phyloP scores from a whole-genome alignment of 2,888 invertebrate species.

The Euplagia quadripunctaria region DNA sequence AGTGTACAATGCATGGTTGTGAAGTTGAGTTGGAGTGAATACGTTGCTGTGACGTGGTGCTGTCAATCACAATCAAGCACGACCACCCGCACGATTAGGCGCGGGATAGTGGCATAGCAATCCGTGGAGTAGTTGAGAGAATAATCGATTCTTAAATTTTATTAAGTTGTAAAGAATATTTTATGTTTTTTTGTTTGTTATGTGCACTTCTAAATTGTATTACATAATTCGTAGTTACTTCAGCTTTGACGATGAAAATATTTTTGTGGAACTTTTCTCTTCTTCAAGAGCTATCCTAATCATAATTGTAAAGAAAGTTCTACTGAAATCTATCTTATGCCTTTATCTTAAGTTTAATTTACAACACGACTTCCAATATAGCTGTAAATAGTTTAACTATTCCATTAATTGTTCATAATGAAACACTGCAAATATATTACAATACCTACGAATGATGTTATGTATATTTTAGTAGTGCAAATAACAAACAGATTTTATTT shows the following conservation, averaged over 20 bases:
- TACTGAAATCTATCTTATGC: not conserved
- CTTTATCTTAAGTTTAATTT: too few relatives aligned
- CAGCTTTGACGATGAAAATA: not conserved
- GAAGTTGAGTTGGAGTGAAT: conserved; percentile 44
- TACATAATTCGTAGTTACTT: not conserved
- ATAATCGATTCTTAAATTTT: not conserved
- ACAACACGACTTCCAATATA: too few relatives aligned
- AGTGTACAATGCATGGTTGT: conserved; percentile 32
- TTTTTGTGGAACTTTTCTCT: not conserved
- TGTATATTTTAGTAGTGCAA: too few relatives aligned
- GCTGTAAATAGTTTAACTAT: too few relatives aligned
- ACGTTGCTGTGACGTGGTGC: conserved; percentile 75
- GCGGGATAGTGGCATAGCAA: conserved; percentile 56
- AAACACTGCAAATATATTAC: too few relatives aligned
- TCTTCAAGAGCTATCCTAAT: not conserved
- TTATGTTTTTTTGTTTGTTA: not conserved
- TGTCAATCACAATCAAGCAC: conserved; percentile 86
- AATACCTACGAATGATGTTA: too few relatives aligned
- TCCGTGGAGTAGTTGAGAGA: conserved; percentile 55
- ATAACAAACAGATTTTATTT: too few relatives aligned
- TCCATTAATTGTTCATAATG: too few relatives aligned
- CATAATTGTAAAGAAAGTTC: not conserved
- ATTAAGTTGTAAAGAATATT: too few relatives aligned
- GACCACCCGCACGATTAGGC: conserved; percentile 85
- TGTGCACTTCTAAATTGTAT: not conserved